Base-by-base conservation (phyloP, 2,113 vertebrate genomes). In the Dendrocopos noguchii region DNA sequence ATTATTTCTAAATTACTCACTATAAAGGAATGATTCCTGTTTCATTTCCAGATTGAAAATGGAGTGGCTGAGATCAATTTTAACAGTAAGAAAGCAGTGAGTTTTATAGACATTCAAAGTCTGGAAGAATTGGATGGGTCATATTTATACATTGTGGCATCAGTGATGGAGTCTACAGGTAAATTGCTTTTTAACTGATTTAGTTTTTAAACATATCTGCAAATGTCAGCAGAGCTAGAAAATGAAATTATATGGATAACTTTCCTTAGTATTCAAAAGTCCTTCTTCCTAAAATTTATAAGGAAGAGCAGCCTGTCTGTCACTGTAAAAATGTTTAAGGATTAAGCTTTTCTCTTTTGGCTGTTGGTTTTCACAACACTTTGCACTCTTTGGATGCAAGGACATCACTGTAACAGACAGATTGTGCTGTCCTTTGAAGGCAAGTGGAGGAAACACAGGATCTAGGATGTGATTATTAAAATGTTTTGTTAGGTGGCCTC, bases 401-500 rank as follows among this genome's bases (percentile, higher is more conserved):
- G 64, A 44, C n/a, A 33, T 83, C 17, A 15, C 39, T 52, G 0
- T 71, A 60, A 27, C 44, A 34, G 18, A 11, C n/a, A 84, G 39
- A 2, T 76, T 66, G 10, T 75, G 53, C 52, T 86, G 28, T 17
- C 12, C 13, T 74, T 64, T 79, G 70, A 79, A 50, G 55, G n/a
- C 34, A 88, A 15, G 29, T 31, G 47, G 20, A 60, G 50, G 25
- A 42, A 57, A 70, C 19, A 12, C 5, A 15, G 24, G 10, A 14
- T 21, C 3, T 63, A 29, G 34, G 42, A 36, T 34, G 20, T 39
- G 52, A 9, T 52, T 76, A 4, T 61, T 81, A 74, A 79, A 25
- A n/a, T 73, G 18, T 95, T 95, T 94, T 81, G 12, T 52, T 70
- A 99, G 99, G 98, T 96, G 98, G 98, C 18, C 98, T 99, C 91